Conservation (phyloP, 2,113 vertebrate species). For the Hipposideros armiger region DNA sequence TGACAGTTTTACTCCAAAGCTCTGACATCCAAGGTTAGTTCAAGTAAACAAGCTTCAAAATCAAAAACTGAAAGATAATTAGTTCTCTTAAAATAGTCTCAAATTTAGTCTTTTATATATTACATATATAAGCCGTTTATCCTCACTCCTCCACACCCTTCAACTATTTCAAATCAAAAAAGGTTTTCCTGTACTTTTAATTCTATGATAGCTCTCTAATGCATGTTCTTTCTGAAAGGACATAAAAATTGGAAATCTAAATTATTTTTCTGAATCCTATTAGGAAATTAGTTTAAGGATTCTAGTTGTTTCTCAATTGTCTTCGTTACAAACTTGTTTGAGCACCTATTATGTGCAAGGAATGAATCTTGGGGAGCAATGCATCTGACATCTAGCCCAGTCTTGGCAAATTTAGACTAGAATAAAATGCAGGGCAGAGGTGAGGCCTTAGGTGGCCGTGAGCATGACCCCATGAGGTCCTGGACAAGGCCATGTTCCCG, state of each 20-base stretch:
- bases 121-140: background rate
- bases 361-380: background rate
- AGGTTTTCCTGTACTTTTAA: background rate
- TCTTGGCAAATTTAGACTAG: background rate
- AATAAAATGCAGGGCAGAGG: background rate
- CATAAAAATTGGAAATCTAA: background rate
- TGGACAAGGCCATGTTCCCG: background rate
- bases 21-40: background rate
- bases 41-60: background rate
- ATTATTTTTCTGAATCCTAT: background rate
- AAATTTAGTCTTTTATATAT: background rate
- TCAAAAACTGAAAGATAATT: background rate
- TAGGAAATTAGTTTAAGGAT: background rate
- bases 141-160: constrained; percentile 19
- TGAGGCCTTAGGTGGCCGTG: background rate
- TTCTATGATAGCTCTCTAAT: background rate
- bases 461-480: background rate
- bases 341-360: background rate
- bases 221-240: background rate
- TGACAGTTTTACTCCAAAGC: background rate
- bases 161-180: constrained; percentile 6
- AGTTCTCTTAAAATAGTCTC: constrained; percentile 25
- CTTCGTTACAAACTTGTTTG: background rate
- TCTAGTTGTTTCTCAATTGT: background rate
- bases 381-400: rapidly evolving